A percentile compares a stretch with the other conserved stretches of the same genome.
Evolutionary conservation across 1,140 invertebrate species (phyloP).

Genomic region (Radopholus similis): DNA sequence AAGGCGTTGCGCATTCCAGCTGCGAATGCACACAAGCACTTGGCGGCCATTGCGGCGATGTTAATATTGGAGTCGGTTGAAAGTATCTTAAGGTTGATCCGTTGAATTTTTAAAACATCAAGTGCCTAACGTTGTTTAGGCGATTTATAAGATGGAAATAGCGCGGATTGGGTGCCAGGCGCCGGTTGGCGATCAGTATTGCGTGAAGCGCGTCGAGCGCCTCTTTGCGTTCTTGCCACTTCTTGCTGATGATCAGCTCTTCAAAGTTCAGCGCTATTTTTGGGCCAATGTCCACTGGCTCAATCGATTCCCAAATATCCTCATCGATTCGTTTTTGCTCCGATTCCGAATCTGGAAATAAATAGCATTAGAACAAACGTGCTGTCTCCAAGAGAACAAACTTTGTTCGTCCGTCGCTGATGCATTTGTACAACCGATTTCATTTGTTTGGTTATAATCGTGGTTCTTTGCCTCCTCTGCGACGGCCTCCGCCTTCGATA

Average conservation of each 20-base stretch:
- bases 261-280: slow-evolving; percentile 92
- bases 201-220: slow-evolving; percentile 76
- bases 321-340: slow-evolving; percentile 60
- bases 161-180: slow-evolving; percentile 25
- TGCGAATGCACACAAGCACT: slow-evolving; percentile 78
- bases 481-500: background rate
- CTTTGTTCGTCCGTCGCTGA: too few species aligned
- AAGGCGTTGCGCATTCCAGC: slow-evolving; percentile 84
- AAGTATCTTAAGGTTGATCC: too few species aligned
- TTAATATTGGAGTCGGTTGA: slow-evolving; percentile 90
- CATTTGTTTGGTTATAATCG: too few species aligned
- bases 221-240: slow-evolving; percentile 93
- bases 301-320: slow-evolving; percentile 83
- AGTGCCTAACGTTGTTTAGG: slow-evolving; percentile 74
- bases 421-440: too few species aligned
- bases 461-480: too few species aligned
- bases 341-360: too few species aligned
- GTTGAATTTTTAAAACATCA: slow-evolving; percentile 2
- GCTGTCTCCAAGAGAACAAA: too few species aligned
- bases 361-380: too few species aligned
- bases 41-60: slow-evolving; percentile 78
- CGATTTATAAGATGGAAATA: slow-evolving; percentile 80
- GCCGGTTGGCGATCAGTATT: slow-evolving; percentile 70
- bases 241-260: slow-evolving; percentile 85
- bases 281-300: slow-evolving; percentile 84